Evolutionary conservation across 2,113 vertebrate species (phyloP), one percentile per base, ranked within the genome.

Genomic region (Pterocles burchelli): DNA sequence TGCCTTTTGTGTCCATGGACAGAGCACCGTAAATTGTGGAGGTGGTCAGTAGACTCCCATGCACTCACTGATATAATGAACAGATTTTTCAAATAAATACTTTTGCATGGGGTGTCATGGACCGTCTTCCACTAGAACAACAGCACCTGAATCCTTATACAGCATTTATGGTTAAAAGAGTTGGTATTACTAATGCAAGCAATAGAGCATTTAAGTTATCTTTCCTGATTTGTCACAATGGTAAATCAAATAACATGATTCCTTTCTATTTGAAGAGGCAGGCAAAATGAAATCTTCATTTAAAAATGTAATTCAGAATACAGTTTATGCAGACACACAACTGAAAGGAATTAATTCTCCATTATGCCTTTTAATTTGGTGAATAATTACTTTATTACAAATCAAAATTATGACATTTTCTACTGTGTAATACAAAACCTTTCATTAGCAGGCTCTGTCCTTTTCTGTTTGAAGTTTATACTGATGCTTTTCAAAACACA

Each of bases 401-500:
- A 80, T 43, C 17, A 90, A 91, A 90, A 61, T 12, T 3, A 68
- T 59, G 17, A 17, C 71, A 85, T 65, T 94, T 92, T 93, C 62
- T 89, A 77, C 24, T 91, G 13, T 54, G 48, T 21, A 67, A 51
- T 28, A 61, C 8, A 91, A 96, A 91, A 75, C 33, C 65, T 90
- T 75, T 81, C 18, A 77, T 74, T 87, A 90, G 83, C 21, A 58
- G n/a, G n/a, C 5, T 19, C 21, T 1, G 0, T 68, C 65, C 48
- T 72, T 94, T 86, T 79, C 55, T 83, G 17, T 72, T 88, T 87
- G 70, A 84, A 87, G 80, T 68, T 93, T 61, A 87, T 33, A 67
- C 51, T 63, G 89, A 90, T 41, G 58, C 19, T 73, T 89, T 94
- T 90, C 62, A 85, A 87, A 96, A 88, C 31, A 85, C 18, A 63